Conservation (phyloP, 2,888 invertebrate genomes). For the Melipona bicolor region DNA sequence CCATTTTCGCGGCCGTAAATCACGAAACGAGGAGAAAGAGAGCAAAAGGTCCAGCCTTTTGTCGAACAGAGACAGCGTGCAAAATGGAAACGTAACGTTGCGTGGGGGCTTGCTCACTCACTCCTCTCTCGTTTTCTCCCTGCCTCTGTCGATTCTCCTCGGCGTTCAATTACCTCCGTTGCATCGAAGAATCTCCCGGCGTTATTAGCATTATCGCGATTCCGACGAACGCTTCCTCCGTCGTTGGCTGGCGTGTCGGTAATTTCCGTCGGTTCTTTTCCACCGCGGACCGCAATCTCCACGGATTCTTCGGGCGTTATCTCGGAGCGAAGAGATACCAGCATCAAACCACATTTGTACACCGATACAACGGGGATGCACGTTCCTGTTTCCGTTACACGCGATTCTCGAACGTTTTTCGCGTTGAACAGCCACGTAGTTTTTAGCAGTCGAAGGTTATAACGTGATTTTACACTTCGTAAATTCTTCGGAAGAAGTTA, state of each 20-base stretch:
- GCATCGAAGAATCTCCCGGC: conserved; percentile 8
- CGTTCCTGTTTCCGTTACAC: no score
- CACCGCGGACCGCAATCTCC: conserved; percentile 17
- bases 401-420: no score
- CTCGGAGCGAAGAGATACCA: background rate
- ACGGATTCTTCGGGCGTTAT: conserved; percentile 36
- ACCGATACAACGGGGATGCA: no score
- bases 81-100: background rate
- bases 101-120: background rate
- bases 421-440: no score
- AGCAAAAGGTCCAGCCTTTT: background rate
- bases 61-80: no score
- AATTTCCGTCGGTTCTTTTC: conserved; percentile 35
- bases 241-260: conserved; percentile 41
- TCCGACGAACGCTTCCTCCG: conserved; percentile 11
- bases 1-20: conserved; percentile 37
- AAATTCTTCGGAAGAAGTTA: no score
- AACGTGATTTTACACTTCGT: no score
- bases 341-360: background rate
- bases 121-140: background rate
- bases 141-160: no score
- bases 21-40: conserved; percentile 23
- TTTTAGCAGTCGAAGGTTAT: no score
- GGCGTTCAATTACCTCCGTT: conserved; percentile 35
- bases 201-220: conserved; percentile 48